Base-by-base conservation (phyloP, 53 echinoderm and acorn worm species). In the Arbacia lixula region DNA sequence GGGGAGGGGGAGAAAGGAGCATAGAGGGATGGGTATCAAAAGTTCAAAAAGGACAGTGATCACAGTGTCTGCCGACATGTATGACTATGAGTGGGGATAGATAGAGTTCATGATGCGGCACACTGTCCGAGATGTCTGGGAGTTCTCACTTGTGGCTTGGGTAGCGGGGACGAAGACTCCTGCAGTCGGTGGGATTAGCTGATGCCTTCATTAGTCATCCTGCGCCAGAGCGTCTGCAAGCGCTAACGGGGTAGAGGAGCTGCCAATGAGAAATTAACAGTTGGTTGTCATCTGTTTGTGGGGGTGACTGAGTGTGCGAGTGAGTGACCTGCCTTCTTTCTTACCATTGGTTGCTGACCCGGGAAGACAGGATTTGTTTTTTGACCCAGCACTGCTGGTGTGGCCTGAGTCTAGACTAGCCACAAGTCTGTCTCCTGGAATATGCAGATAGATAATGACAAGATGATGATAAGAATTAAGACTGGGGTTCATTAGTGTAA, bases 201-300 rank as follows among this genome's bases (percentile, higher is more conserved):
- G 69, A 69, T 69, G 69, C 20, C 16, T 2, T 41, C 36, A 43
- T 69, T 69, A 69, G 69, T 69, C 69, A 69, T 69, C 69, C 46
- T 27, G 26, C 41, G 69, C n/a, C n/a, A n/a, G n/a, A n/a, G n/a
- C n/a, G n/a, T n/a, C n/a, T n/a, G n/a, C n/a, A n/a, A 69, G 41
- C 43, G 28, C 27, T 4, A 9, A 56, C 3, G 16, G 67, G 67
- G 24, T 20, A n/a, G 29, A 69, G 51, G 53, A 74, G 54, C 54
- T 53, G 53, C 43, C 30, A 74, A 74, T 51, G 54, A 74, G 53
- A 74, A 53, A 74, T 74, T 74, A 78, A 78, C 78, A 78, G 78
- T 78, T 78, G 78, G 78, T 78, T 78, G 58, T 78, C 78, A 78
- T 78, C 78, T 78, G 60, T 58, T 78, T n/a, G 56, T n/a, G n/a